A percentile compares a stretch with the other conserved stretches of the same genome.
Evolutionary conservation across 2,113 vertebrate species (phyloP).

Genomic region (Anarrhichthys ocellatus): DNA sequence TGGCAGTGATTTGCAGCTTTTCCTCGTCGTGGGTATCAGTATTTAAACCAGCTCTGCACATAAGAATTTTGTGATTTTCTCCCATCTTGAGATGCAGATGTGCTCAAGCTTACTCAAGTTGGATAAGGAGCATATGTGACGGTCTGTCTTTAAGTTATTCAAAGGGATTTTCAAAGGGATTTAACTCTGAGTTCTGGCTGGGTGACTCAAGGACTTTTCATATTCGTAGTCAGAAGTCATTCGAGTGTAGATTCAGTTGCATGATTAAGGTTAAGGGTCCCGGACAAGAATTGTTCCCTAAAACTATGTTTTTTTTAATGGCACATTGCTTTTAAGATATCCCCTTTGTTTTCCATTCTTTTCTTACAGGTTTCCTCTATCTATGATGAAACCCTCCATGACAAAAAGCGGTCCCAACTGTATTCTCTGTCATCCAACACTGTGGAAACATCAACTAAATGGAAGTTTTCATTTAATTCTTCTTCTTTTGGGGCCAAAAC

Average conservation of each 20-base stretch:
- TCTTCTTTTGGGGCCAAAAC: background rate
- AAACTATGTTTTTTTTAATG: background rate
- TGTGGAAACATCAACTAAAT: background rate
- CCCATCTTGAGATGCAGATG: constrained; percentile 54
- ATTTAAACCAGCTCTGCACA: constrained; percentile 20
- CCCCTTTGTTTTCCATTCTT: background rate
- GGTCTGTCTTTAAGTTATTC: constrained; percentile 57
- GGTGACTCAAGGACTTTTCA: constrained; percentile 47
- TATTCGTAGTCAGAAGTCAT: constrained; percentile 38
- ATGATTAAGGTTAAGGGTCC: constrained; percentile 20
- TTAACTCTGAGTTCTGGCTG: constrained; percentile 44
- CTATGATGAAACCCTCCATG: background rate
- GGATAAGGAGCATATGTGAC: constrained; percentile 49
- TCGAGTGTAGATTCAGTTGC: constrained; percentile 35
- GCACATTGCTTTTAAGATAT: background rate
- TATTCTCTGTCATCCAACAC: background rate
- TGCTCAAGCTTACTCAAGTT: constrained; percentile 35
- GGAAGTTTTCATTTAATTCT: background rate
- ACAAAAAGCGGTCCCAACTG: background rate
- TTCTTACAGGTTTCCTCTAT: background rate
- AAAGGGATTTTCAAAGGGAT: constrained; percentile 51
- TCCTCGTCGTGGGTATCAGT: background rate
- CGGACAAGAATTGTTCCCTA: constrained; percentile 3
- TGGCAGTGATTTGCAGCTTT: background rate
- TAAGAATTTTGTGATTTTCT: constrained; percentile 23